Evolutionary conservation across 1,140 invertebrate genomes (phyloP), one percentile per base, ranked within the genome.

Genomic region (Chironomus tepperi): DNA sequence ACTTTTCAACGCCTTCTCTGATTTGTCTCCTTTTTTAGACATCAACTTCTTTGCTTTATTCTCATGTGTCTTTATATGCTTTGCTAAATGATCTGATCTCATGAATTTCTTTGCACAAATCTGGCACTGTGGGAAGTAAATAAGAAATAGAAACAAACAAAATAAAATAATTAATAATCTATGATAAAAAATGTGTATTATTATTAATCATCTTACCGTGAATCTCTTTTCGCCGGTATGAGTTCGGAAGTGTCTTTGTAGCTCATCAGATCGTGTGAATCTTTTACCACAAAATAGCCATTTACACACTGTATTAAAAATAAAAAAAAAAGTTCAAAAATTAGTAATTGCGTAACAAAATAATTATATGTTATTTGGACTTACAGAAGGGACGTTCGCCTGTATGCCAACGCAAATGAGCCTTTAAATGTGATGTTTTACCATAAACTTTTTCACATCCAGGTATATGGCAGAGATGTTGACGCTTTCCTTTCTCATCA

Each of bases 371-470:
- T 34, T 34, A 34, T 34, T 34, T 34, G 24, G 5, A 34, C 24
- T 34, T 34, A 34, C 24, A 81, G 77, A 89, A 91, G 0, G 89
- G 89, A 24, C 91, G 83, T 78, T 94, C 92, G 0, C 92, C 93
- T 0, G 89, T 91, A 77, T 94, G 93, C 91, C 90, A 94, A 47
- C 93, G 85, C 0, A 95, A 81, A 83, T 96, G 94, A 0, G 93
- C 94, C 79, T 95, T 90, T 18, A 97, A 81, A 81, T 97, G 94
- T 0, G 93, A 96, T 0, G 94, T 96, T 80, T 97, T 97, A 0
- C 93, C 93, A 79, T 97, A 97, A 9, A 94, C 89, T 81, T 96
- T 96, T 74, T 89, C 90, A 83, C 96, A 98, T n/a, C 93, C 93
- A 5, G 91, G 88, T 34, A 95, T 89, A 82, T 97, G 94, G 81